Base-by-base conservation (phyloP, 2,888 invertebrate species). In the Alloscopus bannaensis region DNA sequence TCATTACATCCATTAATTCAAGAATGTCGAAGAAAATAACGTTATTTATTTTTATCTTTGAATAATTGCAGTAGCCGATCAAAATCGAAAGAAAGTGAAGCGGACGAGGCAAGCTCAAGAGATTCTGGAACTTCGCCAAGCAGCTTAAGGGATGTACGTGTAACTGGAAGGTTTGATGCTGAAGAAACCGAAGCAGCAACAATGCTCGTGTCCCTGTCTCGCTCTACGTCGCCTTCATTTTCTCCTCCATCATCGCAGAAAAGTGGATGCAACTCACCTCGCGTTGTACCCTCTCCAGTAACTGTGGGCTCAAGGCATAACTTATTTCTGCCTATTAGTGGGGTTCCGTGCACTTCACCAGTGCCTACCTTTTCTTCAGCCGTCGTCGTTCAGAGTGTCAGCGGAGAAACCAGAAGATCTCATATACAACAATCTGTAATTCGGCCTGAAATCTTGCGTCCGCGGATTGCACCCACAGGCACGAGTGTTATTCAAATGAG, bases 161-260 rank as follows among this genome's bases (percentile, higher is more conserved):
- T 84, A 3, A 75, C 95, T 42, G 94, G 95, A 2, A 91, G 94
- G 75, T 96, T 95, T 89, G 96, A 96, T 89, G 95, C 94, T 86
- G 97, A 98, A 87, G 98, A 98, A 90, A 97, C 96, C 0, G 98
- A 98, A 89, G 98, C 96, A 80, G 98, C 98, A 60, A 97, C 96
- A 88, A 97, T 97, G 95, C 91, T 98, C 82, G 95, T 95, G 94
- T 84, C 85, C 64, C 66, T 86, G 88, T 97, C 97, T 18, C 92
- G 97, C 80, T 96, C 97, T 47, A 96, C 95, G 68, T 96, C 97
- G 64, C 97, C 97, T 60, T 81, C 81, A 95, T 96, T 42, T 96
- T 95, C 88, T 94, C 95, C 50, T 92, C 93, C 64, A 93, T 93
- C 47, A 26, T 85, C 86, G 31, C 85, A 85, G 80, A 72, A 93